phyloP scores from a whole-genome alignment of 2,888 invertebrate genomes.

The Ophion slaviceki region DNA sequence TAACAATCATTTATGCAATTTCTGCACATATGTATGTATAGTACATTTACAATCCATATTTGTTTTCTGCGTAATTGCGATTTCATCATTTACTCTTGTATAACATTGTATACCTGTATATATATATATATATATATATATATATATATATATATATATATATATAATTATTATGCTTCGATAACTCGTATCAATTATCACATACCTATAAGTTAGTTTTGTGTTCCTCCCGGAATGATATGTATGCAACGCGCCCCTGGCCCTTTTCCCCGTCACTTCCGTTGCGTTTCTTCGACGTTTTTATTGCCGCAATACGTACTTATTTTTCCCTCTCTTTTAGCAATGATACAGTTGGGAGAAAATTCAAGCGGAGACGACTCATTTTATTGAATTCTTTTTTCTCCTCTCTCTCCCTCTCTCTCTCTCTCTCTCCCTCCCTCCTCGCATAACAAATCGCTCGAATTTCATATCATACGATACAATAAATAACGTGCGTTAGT shows the following conservation, averaged over 20 bases:
- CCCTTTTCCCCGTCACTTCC: conserved; percentile 4
- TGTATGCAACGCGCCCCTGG: conserved; percentile 78
- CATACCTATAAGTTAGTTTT: conserved; percentile 79
- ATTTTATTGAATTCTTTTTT: conserved; percentile 4
- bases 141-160: conserved; percentile 47
- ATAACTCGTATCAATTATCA: conserved; percentile 71
- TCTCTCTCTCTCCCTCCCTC: not conserved
- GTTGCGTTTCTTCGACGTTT: conserved; percentile 1
- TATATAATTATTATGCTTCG: conserved; percentile 58
- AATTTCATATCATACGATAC: not conserved
- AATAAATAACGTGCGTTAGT: conserved; percentile 67
- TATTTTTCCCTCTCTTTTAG: not conserved
- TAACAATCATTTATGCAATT: conserved; percentile 60
- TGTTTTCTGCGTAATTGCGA: conserved; percentile 56
- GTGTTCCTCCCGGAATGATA: conserved; percentile 82
- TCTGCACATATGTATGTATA: conserved; percentile 51
- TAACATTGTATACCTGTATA: conserved; percentile 38
- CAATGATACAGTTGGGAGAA: not conserved
- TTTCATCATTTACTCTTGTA: conserved; percentile 63
- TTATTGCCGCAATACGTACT: conserved; percentile 7
- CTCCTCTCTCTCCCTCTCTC: not conserved
- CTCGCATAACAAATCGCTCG: not conserved
- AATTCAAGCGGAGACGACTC: conserved; percentile 28
- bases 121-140: conserved; percentile 49
- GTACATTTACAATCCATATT: conserved; percentile 65